Evolutionary conservation across 2,113 vertebrate genomes (phyloP).

Genomic region (Hippocampus zosterae): DNA sequence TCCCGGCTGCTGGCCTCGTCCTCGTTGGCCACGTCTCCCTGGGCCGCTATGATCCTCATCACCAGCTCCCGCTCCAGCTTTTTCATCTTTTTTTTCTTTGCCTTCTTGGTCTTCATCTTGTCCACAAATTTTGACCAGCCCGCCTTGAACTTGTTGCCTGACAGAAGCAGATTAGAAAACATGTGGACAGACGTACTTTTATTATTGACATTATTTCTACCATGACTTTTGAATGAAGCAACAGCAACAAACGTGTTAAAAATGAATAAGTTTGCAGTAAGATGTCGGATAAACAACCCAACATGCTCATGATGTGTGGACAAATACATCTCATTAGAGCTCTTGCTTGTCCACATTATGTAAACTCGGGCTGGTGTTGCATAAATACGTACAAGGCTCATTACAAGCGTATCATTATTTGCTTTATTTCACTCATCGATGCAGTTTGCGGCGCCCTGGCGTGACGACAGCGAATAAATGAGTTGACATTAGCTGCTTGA

Average conservation of each 20-base stretch:
- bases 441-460: background rate
- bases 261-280: background rate
- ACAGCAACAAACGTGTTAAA: background rate
- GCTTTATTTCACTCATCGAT: constrained; percentile 17
- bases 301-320: background rate
- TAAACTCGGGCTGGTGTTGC: background rate
- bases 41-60: constrained; percentile 11
- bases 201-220: background rate
- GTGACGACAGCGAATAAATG: constrained; percentile 4
- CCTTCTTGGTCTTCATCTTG: constrained; percentile 60
- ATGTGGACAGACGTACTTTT: background rate
- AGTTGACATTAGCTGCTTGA: constrained; percentile 28
- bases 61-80: constrained; percentile 39
- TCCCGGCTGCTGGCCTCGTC: constrained; percentile 36
- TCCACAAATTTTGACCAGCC: constrained; percentile 58
- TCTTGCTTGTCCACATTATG: background rate
- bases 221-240: background rate
- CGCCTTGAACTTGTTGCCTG: constrained; percentile 62
- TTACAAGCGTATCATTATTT: constrained; percentile 19
- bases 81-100: constrained; percentile 59
- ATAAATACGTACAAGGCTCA: constrained; percentile 6
- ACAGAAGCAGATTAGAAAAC: background rate
- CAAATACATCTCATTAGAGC: background rate
- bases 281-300: background rate
- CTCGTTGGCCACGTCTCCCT: constrained; percentile 19